Conservation (phyloP, 2,888 invertebrate genomes). For the Eueremaeus valkanovi region DNA sequence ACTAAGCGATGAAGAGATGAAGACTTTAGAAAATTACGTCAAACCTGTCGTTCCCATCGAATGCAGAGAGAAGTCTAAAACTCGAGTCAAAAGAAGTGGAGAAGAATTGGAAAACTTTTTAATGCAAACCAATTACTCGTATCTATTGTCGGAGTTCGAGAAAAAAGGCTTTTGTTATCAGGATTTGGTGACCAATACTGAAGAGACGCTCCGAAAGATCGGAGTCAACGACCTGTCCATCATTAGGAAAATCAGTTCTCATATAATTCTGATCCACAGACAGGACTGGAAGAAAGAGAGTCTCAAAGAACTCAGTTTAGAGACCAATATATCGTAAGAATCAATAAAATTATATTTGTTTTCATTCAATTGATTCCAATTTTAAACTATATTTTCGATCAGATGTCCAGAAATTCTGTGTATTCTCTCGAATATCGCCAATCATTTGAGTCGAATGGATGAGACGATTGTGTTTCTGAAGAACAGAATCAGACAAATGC, state of each 20-base stretch:
- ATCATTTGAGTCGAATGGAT: conserved; percentile 53
- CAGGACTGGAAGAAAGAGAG: conserved; percentile 54
- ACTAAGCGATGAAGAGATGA: background rate
- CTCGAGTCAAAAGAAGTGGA: background rate
- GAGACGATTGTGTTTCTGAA: conserved; percentile 52
- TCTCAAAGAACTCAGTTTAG: conserved; percentile 49
- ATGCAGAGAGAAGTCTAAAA: background rate
- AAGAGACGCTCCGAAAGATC: conserved; percentile 46
- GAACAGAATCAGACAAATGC: conserved; percentile 51
- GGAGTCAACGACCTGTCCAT: conserved; percentile 52
- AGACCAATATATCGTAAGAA: conserved; percentile 41
- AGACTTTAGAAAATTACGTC: conserved; percentile 5
- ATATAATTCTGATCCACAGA: conserved; percentile 53
- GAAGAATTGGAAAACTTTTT: conserved; percentile 36
- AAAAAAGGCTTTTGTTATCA: conserved; percentile 10
- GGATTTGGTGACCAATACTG: conserved; percentile 30
- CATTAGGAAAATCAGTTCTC: conserved; percentile 53
- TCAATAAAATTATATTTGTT: background rate
- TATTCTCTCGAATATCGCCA: conserved; percentile 53
- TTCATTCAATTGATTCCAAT: background rate
- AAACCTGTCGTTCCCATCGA: background rate
- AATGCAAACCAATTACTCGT: background rate
- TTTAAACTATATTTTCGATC: conserved; percentile 37
- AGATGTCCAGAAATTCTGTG: conserved; percentile 54
- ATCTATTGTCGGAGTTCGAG: conserved; percentile 27